phyloP scores from a whole-genome alignment of 2,797 vertebrate species.

The Cynopterus sphinx region DNA sequence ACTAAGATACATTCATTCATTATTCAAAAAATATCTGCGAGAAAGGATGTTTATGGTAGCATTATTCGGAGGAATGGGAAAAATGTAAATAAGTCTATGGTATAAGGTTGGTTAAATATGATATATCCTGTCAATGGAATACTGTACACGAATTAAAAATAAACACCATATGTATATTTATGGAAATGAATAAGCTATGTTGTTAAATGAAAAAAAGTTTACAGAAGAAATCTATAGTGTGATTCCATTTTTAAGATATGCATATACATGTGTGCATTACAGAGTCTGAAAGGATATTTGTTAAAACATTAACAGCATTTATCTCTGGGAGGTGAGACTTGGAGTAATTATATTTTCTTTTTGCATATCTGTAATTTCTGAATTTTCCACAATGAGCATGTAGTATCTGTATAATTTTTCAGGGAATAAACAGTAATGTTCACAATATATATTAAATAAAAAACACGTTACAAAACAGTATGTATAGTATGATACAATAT shows the following conservation, averaged over 20 bases:
- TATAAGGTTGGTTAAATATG: constrained; percentile 25
- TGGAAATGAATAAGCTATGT: constrained; percentile 26
- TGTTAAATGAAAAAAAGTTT: constrained; percentile 4
- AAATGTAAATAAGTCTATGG: constrained; percentile 37
- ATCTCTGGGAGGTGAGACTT: constrained; percentile 75
- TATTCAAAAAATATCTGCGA: constrained; percentile 28
- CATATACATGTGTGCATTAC: constrained; percentile 28
- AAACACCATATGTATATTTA: not conserved
- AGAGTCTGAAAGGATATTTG: constrained; percentile 19
- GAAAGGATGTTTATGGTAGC: not conserved
- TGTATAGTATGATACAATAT: constrained; percentile 78
- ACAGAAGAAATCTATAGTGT: not conserved
- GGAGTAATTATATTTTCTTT: constrained; percentile 68
- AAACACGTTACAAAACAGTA: constrained; percentile 71
- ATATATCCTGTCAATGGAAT: not conserved
- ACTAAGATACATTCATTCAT: constrained; percentile 29
- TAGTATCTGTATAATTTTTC: constrained; percentile 76
- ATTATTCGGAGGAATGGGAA: constrained; percentile 9
- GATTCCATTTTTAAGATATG: constrained; percentile 33
- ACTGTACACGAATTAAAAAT: not conserved
- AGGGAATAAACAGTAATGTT: constrained; percentile 77
- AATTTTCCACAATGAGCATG: constrained; percentile 77
- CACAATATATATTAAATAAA: constrained; percentile 73
- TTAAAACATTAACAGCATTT: constrained; percentile 55
- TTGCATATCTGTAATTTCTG: constrained; percentile 73